These are phyloP conservation scores for Phylloscopus collybita DNA, from an alignment of 2,797 vertebrate genomes.

Conservation along the genomic window DNA sequence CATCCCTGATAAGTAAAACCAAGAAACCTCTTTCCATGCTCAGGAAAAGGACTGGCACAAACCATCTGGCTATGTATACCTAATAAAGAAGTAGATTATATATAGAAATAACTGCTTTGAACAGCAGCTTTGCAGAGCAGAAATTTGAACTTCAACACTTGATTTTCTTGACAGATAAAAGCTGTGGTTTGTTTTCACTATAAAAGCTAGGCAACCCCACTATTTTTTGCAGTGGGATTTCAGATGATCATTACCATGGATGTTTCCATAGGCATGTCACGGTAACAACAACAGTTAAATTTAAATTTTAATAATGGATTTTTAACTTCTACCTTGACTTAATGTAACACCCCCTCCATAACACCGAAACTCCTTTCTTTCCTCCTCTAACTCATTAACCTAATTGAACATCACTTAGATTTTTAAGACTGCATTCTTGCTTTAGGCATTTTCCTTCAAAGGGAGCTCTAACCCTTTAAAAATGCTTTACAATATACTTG, in stretches of 20 bases:
- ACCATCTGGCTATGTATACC: too few species aligned
- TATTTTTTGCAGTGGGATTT: neutral
- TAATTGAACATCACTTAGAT: neutral
- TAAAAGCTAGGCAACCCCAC: neutral
- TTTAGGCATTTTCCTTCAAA: neutral
- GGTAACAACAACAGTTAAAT: neutral
- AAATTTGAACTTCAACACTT: neutral
- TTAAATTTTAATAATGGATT: neutral
- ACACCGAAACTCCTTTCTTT: neutral
- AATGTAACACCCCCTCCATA: neutral
- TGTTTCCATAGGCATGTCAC: neutral
- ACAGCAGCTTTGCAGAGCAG: neutral
- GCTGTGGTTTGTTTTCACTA: neutral
- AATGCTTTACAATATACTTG: neutral
- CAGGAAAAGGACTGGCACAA: neutral
- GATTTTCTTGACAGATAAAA: neutral
- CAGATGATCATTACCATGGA: neutral
- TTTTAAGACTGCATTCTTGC: neutral
- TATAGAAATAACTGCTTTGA: neutral
- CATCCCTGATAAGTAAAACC: neutral
- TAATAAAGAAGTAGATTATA: neutral
- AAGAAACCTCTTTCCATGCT: neutral
- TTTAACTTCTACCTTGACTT: neutral
- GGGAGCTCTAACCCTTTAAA: neutral
- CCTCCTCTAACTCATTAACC: neutral